phyloP scores from a whole-genome alignment of 35 echinoderm and acorn worm species.

The Holothuria glaberrima region DNA sequence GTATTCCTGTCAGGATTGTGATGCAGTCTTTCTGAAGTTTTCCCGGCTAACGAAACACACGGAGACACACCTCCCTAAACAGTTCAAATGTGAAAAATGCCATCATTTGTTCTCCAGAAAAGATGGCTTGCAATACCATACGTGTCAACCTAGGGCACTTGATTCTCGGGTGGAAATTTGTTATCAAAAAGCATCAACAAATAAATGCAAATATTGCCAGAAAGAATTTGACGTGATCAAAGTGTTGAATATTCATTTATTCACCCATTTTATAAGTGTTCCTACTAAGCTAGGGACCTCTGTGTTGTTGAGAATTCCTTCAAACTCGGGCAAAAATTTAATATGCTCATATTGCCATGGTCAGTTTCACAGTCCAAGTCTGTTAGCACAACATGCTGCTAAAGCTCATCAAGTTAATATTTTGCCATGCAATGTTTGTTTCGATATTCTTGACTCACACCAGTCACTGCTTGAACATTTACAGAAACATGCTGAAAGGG shows the following conservation, averaged over 20 bases:
- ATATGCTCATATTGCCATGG: constrained; percentile 1
- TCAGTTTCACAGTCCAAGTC: not conserved
- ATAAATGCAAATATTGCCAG: not conserved
- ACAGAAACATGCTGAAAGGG: not conserved
- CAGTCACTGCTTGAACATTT: not conserved
- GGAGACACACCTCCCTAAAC: not conserved
- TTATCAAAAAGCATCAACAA: not conserved
- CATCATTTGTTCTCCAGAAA: not conserved
- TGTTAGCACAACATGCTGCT: not conserved
- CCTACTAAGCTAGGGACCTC: not conserved
- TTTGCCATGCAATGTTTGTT: not conserved
- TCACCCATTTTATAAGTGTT: constrained; percentile 1
- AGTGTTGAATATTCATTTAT: constrained; percentile 5
- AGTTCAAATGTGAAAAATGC: not conserved
- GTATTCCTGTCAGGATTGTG: constrained; percentile 18
- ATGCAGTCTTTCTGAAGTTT: constrained; percentile 12
- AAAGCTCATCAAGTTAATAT: not conserved
- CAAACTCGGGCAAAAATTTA: not conserved
- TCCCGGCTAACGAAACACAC: constrained; percentile 3
- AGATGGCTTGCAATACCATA: not conserved
- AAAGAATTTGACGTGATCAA: not conserved
- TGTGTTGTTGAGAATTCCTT: not conserved
- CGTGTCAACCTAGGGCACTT: not conserved
- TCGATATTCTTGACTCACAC: not conserved
- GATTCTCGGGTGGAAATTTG: not conserved